Evolutionary conservation across 2,888 invertebrate species (phyloP), one percentile per base, ranked within the genome.

Genomic region (Bombylius discolor): DNA sequence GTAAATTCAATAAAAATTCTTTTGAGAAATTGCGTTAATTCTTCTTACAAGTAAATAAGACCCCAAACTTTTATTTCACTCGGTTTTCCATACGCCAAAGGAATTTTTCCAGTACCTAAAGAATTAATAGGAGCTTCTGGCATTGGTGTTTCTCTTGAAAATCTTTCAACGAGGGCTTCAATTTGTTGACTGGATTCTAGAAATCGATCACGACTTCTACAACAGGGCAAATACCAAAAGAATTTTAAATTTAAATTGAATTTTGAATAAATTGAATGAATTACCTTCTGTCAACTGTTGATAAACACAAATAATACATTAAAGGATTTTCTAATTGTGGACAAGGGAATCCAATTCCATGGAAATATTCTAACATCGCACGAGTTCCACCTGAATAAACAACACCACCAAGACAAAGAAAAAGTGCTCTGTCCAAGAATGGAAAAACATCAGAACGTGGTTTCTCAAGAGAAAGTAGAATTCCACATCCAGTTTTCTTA

Each of bases 261-360:
- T 39, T 39, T 39, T 36, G 32, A 14, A 45, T 33, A 23, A 47
- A 46, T 51, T 34, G 34, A 45, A 52, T 32, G 4, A 42, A 23
- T 23, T 47, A 65, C 62, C 79, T 70, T 36, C 81, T 69, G 69
- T 82, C 82, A 23, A 82, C 82, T 3, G 82, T 82, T 56, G 81
- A 81, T 14, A 82, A 69, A 62, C 82, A 82, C 54, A 82, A 77
- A 70, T 96, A 98, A 73, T 95, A 97, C 89, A 96, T 96, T n/a
- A 97, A 78, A 0, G 97, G 97, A 73, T 98, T 98, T 70, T 97
- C 97, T 51, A 95, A 77, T 68, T 94, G 91, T 0, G 97, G 97
- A 72, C 97, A 98, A 0, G 96, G 95, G 70, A 95, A 96, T 4
- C 97, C 97, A 62, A 97, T 92, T 61, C 87, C 87, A 56, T 91